Evolutionary conservation across 2,113 vertebrate genomes (phyloP), one percentile per base, ranked within the genome.

Genomic region (Pongo pygmaeus): DNA sequence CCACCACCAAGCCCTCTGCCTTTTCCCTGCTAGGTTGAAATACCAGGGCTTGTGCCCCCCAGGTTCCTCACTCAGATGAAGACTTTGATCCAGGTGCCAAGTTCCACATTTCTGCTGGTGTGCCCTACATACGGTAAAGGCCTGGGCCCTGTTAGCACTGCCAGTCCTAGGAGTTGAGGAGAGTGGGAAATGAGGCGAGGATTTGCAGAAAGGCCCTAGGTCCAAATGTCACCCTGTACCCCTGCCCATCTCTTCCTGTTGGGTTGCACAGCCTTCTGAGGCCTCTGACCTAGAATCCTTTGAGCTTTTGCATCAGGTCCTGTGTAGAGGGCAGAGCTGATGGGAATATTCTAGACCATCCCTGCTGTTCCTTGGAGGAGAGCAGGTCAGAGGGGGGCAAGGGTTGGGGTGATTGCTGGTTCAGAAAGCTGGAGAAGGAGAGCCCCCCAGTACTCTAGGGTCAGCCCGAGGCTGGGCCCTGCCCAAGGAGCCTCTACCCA

Each of bases 31-130:
- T 98, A 99, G 99, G 98, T 84, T 99, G 98, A 99, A 99, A 97
- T 99, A 99, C 98, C 99, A 99, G 97, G 99, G 99, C 22, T 89
- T 99, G 93, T 99, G 99, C 84, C 98, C 99, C 40, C 38, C 38
- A 38, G 38, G 38, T 98, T 2, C 38, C 95, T 30, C 99, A 99
- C 57, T 99, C 99, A 55, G 99, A 99, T 96, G 98, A 99, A 0
- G 99, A 99, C 98, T 99, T 99, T 84, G 99, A 99, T 96, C 99
- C 99, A 0, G 99, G 99, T 10, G 99, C 99, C 95, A 99, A 99
- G 98, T 99, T 99, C 97, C 99, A 99, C 98, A 99, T 99, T 97
- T 99, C 99, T 93, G 99, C 99, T 89, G 99, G 99, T 0, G 99
- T 99, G 13, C 99, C 99, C 55, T 99, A 99, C 22, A 98, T 99